Evolutionary conservation across 2,797 vertebrate species (phyloP).

Genomic region (Rousettus madagascariensis): DNA sequence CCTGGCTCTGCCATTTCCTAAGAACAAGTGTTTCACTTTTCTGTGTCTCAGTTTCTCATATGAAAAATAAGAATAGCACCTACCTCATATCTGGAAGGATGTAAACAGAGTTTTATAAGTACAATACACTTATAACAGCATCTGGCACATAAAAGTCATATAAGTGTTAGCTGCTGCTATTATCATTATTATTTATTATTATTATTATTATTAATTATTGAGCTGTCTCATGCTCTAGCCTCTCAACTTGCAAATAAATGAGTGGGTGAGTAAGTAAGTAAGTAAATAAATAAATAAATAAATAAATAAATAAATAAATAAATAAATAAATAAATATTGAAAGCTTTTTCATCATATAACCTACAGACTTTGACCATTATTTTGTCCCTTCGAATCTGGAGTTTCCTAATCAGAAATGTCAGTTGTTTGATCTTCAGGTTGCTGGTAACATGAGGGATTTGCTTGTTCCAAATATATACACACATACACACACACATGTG

Average conservation of each 20-base stretch:
- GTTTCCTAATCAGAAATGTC: background rate
- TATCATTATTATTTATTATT: background rate
- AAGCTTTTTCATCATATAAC: background rate
- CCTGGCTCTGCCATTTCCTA: background rate
- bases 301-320: too few species aligned
- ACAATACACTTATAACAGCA: conserved; percentile 24
- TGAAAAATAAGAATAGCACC: conserved; percentile 7
- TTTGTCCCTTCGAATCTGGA: conserved; percentile 1
- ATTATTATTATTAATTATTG: background rate
- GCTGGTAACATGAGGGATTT: background rate
- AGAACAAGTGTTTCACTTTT: background rate
- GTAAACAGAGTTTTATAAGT: conserved; percentile 33
- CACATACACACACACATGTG: background rate
- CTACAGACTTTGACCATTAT: background rate
- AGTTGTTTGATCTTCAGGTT: background rate
- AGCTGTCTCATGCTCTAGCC: background rate
- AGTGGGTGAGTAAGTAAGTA: too few species aligned
- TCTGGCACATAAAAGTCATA: background rate
- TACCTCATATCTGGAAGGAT: background rate
- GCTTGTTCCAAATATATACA: background rate
- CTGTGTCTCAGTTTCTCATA: conserved; percentile 15
- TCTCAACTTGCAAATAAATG: background rate
- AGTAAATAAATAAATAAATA: too few species aligned
- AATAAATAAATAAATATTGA: background rate
- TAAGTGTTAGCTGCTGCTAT: background rate